Evolutionary conservation across 1,140 invertebrate genomes (phyloP), one percentile per base, ranked within the genome.

Genomic region (Popillia japonica): DNA sequence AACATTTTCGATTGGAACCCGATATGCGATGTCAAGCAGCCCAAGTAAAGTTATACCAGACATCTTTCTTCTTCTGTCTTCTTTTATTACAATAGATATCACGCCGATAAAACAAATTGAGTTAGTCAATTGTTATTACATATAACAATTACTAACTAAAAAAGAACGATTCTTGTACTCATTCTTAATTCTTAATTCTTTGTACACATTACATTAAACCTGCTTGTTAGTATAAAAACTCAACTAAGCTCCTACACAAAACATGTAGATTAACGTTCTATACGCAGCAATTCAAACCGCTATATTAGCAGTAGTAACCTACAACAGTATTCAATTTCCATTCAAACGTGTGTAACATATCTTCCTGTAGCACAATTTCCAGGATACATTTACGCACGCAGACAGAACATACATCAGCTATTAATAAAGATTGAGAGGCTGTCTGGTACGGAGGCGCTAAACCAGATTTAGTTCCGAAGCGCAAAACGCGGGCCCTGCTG

Each of bases 241-340:
- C 27, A 34, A 34, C 4, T 34, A 4, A 34, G 27, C 27, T 34
- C 27, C 27, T 34, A 34, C 27, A 34, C 27, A 34, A 34, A 34
- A 34, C 27, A 34, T 4, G 27, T 4, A 34, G 27, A 34, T 55
- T 20, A 55, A n/a, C 48, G 6, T 55, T 55, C 17, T 55, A 55
- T 55, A n/a, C 3, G 17, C 48, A 7, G 48, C 48, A 55, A 55
- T 55, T 14, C 11, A 55, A 55, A 55, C 17, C n/a, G 7, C 17
- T 55, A n/a, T 74, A 20, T 7, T 34, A 41, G 11, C 40, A 74
- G 14, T 34, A 72, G 14, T 41, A 41, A 23, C 9, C 9, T 23
- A 68, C 61, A 68, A 68, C 61, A 27, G 17, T 74, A 74, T 74
- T 74, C 17, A 74, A 41, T 74, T 74, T 74, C 34, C n/a, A 74